Conservation (phyloP, 2,888 invertebrate genomes). For the Leptinotarsa peninsularis region DNA sequence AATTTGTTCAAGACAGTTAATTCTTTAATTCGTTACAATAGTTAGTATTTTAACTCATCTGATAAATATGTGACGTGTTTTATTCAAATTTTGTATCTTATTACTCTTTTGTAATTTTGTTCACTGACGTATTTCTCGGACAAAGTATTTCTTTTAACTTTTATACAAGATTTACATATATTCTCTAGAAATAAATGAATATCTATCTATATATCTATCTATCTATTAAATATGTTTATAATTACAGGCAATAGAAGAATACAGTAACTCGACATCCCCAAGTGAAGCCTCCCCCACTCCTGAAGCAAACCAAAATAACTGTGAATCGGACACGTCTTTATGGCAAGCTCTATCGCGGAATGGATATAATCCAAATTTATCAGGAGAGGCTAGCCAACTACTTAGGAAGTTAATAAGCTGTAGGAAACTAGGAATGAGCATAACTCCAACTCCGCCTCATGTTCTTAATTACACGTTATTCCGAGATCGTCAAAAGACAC, state of each 20-base stretch:
- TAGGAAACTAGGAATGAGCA: slow-evolving; percentile 77
- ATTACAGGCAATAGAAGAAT: slow-evolving; percentile 61
- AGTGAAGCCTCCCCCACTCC: slow-evolving; percentile 61
- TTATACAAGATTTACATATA: too few relatives aligned
- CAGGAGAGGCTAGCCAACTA: slow-evolving; percentile 81
- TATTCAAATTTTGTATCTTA: too few relatives aligned
- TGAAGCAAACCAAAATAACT: slow-evolving; percentile 61
- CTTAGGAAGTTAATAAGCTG: slow-evolving; percentile 82
- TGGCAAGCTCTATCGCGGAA: slow-evolving; percentile 73
- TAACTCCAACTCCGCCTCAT: slow-evolving; percentile 68
- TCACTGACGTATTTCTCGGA: too few relatives aligned
- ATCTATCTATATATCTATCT: too few relatives aligned
- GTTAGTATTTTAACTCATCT: too few relatives aligned
- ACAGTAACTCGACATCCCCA: slow-evolving; percentile 62
- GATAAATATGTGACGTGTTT: too few relatives aligned
- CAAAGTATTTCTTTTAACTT: too few relatives aligned
- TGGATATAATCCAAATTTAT: slow-evolving; percentile 66
- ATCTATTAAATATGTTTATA: too few relatives aligned
- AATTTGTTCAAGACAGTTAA: too few relatives aligned
- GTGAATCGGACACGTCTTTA: slow-evolving; percentile 64
- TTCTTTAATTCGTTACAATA: too few relatives aligned
- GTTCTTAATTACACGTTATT: slow-evolving; percentile 52
- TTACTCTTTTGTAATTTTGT: too few relatives aligned
- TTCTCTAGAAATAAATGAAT: too few relatives aligned
- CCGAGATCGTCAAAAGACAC: slow-evolving; percentile 23